Percentiles rank a stretch among this genome's conserved stretches.
phyloP scores from a whole-genome alignment of 2,113 vertebrate genomes.

The Astatotilapia flaviijosephi region DNA sequence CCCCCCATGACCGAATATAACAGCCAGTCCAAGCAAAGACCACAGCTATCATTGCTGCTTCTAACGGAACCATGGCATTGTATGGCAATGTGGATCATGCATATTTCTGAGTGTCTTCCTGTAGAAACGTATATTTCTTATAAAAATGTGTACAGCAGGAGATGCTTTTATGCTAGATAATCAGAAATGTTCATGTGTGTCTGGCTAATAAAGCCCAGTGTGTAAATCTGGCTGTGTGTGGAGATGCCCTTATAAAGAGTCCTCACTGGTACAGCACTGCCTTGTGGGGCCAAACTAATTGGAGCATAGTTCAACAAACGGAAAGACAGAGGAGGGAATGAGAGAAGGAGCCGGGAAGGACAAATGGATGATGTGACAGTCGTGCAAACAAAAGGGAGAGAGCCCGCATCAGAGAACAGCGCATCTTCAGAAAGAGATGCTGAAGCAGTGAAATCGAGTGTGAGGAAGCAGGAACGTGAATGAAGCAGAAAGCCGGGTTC shows the following conservation, averaged over 20 bases:
- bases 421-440: background rate
- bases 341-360: background rate
- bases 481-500: background rate
- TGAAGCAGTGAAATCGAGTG: background rate
- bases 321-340: background rate
- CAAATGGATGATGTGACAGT: background rate
- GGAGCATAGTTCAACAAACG: constrained; percentile 33
- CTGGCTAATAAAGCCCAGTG: background rate
- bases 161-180: background rate
- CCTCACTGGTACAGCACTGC: constrained; percentile 26
- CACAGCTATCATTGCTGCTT: background rate
- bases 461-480: background rate
- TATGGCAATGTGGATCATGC: background rate
- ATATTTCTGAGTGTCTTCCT: background rate
- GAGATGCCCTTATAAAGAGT: constrained; percentile 38
- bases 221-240: background rate
- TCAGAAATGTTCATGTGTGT: background rate
- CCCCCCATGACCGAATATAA: background rate
- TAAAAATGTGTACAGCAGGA: fast-evolving
- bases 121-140: fast-evolving
- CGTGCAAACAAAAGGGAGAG: background rate
- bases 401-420: background rate
- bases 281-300: constrained; percentile 48
- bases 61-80: fast-evolving
- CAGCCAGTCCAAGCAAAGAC: background rate